Percentiles rank a stretch among this genome's conserved stretches.
These are phyloP conservation scores for Bombus picipes DNA, from an alignment of 1,140 invertebrate species.

Conservation along the genomic window DNA sequence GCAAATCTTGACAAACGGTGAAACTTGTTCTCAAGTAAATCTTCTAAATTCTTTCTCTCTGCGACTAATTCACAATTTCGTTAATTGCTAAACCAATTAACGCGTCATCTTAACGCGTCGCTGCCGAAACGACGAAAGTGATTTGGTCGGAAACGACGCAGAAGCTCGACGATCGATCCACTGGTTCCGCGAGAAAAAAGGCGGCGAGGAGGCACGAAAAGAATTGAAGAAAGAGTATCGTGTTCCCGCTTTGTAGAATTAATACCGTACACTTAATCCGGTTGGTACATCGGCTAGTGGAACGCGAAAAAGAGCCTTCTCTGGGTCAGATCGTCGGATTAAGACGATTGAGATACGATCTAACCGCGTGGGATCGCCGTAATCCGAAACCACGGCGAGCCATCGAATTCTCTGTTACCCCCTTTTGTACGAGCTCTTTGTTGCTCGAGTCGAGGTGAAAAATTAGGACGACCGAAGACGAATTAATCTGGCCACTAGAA, in stretches of 20 bases:
- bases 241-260: constrained; percentile 51
- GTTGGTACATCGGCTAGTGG: background rate
- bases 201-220: background rate
- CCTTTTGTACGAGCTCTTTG: constrained; percentile 21
- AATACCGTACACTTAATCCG: constrained; percentile 41
- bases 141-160: background rate
- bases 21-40: no score
- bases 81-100: no score
- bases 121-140: background rate
- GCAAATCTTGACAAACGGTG: no score
- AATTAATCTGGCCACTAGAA: constrained; percentile 28
- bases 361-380: constrained; percentile 52
- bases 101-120: no score
- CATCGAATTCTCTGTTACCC: constrained; percentile 19
- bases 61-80: no score
- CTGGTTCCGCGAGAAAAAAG: constrained; percentile 18
- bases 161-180: background rate
- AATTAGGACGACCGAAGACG: constrained; percentile 6
- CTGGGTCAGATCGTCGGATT: constrained; percentile 38
- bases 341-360: constrained; percentile 44
- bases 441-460: constrained; percentile 10
- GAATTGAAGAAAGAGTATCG: constrained; percentile 35
- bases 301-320: constrained; percentile 41
- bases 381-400: constrained; percentile 42
- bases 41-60: no score